These are phyloP conservation scores for Ochropacha duplaris DNA, from an alignment of 2,888 invertebrate species.

Conservation along the genomic window DNA sequence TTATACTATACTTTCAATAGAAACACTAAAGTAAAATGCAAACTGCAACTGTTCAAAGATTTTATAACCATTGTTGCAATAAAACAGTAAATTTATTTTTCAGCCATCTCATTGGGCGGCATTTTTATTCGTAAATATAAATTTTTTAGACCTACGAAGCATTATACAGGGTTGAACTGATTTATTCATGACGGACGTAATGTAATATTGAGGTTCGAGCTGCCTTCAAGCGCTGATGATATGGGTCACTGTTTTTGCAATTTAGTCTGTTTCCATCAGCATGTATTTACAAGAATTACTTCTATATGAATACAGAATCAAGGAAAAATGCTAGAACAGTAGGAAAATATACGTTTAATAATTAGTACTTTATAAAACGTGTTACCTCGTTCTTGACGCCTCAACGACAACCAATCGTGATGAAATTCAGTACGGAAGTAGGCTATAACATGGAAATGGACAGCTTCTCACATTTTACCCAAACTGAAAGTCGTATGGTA, in stretches of 20 bases:
- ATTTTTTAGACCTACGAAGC: not conserved
- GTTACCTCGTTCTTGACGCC: too few relatives aligned
- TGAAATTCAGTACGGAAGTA: too few relatives aligned
- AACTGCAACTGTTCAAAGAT: not conserved
- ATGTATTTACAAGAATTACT: not conserved
- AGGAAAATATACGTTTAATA: too few relatives aligned
- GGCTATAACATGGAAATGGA: too few relatives aligned
- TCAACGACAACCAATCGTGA: too few relatives aligned
- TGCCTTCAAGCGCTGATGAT: not conserved
- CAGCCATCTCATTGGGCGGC: not conserved
- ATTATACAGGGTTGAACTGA: not conserved
- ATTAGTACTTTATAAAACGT: too few relatives aligned
- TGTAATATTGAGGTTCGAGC: not conserved
- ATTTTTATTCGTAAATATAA: not conserved
- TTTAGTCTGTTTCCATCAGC: not conserved
- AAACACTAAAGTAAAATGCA: not conserved
- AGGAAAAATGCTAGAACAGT: too few relatives aligned
- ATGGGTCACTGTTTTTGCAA: not conserved
- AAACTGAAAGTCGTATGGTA: too few relatives aligned
- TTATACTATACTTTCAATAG: too few relatives aligned
- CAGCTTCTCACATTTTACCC: too few relatives aligned
- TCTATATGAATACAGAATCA: not conserved
- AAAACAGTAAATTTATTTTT: not conserved
- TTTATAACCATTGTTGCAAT: not conserved
- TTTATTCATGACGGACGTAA: slow-evolving; percentile 4